phyloP scores from a whole-genome alignment of 2,888 invertebrate species.

The Panorpa germanica region DNA sequence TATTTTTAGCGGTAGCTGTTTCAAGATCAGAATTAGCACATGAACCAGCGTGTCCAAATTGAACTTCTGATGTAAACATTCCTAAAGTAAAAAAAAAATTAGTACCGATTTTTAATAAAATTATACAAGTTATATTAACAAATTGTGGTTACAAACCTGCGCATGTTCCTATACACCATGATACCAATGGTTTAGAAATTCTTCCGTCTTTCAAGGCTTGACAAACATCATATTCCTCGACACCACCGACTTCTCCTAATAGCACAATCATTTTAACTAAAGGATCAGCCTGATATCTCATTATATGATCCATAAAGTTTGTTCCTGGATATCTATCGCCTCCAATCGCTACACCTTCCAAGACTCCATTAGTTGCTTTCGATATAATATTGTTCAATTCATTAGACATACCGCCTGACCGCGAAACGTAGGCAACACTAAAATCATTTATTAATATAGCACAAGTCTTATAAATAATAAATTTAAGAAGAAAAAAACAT shows the following conservation, averaged over 20 bases:
- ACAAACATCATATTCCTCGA: constrained; percentile 94
- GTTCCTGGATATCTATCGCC: constrained; percentile 97
- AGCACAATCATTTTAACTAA: constrained; percentile 88
- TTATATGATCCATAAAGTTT: constrained; percentile 92
- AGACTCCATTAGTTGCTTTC: constrained; percentile 90
- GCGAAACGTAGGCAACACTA: constrained; percentile 94
- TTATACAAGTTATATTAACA: constrained; percentile 1
- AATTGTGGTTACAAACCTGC: constrained; percentile 35
- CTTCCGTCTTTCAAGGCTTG: constrained; percentile 58
- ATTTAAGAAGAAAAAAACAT: constrained; percentile 1
- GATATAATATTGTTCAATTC: constrained; percentile 96
- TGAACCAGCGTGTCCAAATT: constrained; percentile 98
- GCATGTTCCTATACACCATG: constrained; percentile 96
- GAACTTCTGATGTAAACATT: constrained; percentile 79
- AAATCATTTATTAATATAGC: constrained; percentile 13
- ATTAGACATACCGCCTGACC: constrained; percentile 99
- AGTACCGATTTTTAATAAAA: not conserved
- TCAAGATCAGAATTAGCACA: constrained; percentile 88
- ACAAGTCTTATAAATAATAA: constrained; percentile 4
- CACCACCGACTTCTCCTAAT: constrained; percentile 96
- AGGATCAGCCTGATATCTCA: constrained; percentile 64
- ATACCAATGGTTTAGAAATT: constrained; percentile 86
- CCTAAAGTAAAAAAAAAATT: constrained; percentile 22
- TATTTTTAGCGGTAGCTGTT: constrained; percentile 87
- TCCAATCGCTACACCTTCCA: constrained; percentile 95